Conservation (phyloP, 2,888 invertebrate species). For the Syrphus vitripennis region DNA sequence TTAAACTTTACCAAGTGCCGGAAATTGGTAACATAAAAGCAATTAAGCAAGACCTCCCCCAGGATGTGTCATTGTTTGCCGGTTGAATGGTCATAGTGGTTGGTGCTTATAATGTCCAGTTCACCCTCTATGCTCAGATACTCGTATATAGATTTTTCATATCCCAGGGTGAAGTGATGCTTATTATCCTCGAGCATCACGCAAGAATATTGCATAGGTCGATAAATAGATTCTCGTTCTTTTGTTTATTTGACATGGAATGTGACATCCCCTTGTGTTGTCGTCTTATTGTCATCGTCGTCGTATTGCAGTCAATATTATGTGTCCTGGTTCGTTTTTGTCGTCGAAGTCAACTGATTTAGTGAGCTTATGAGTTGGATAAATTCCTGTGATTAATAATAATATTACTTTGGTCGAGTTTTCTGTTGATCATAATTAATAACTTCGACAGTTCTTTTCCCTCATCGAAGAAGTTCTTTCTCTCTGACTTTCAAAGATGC, state of each 20-base stretch:
- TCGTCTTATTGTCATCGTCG: background rate
- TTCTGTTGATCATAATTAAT: conserved; percentile 66
- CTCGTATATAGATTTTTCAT: background rate
- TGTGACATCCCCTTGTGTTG: conserved; percentile 51
- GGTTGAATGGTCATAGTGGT: conserved; percentile 25
- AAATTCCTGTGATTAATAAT: conserved; percentile 69
- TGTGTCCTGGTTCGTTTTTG: background rate
- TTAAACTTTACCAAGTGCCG: conserved; percentile 57
- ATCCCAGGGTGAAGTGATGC: conserved; percentile 34
- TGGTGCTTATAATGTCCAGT: conserved; percentile 47
- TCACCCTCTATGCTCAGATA: conserved; percentile 34
- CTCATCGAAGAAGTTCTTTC: background rate
- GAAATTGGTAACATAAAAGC: conserved; percentile 71
- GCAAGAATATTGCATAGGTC: conserved; percentile 48
- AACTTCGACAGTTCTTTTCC: conserved; percentile 48
- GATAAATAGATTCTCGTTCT: conserved; percentile 61
- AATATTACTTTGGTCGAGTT: conserved; percentile 51
- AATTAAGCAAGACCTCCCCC: conserved; percentile 56
- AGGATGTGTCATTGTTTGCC: conserved; percentile 67
- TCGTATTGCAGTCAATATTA: conserved; percentile 5
- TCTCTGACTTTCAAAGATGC: background rate
- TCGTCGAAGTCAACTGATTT: conserved; percentile 54
- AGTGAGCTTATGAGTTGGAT: conserved; percentile 70
- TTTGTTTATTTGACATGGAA: conserved; percentile 68
- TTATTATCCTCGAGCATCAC: conserved; percentile 48